phyloP scores from a whole-genome alignment of 1,140 invertebrate genomes.

The Eumaeus atala region DNA sequence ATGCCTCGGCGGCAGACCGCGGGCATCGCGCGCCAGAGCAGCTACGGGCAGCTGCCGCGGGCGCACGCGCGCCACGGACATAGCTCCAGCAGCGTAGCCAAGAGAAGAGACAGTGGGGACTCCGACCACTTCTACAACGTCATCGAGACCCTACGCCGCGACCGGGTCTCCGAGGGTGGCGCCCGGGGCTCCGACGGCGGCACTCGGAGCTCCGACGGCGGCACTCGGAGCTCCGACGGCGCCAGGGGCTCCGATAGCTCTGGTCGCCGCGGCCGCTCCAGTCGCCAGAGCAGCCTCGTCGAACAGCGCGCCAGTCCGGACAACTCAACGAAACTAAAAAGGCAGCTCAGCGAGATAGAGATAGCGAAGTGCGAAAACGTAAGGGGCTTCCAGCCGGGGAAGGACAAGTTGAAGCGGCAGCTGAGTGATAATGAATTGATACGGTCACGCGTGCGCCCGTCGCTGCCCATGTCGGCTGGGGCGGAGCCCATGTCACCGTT shows the following conservation, averaged over 20 bases:
- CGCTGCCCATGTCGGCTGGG: slow-evolving; percentile 59
- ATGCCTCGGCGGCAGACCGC: slow-evolving; percentile 56
- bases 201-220: slow-evolving; percentile 50
- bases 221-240: slow-evolving; percentile 40
- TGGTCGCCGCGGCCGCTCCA: slow-evolving; percentile 23
- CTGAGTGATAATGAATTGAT: slow-evolving; percentile 54
- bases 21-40: slow-evolving; percentile 47
- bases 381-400: slow-evolving; percentile 52
- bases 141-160: slow-evolving; percentile 45
- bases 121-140: slow-evolving; percentile 55
- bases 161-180: slow-evolving; percentile 47
- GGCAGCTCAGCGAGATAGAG: slow-evolving; percentile 48
- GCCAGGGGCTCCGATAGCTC: no score
- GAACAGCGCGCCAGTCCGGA: slow-evolving; percentile 31
- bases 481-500: slow-evolving; percentile 37
- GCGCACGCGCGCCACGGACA: slow-evolving; percentile 49
- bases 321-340: slow-evolving; percentile 31
- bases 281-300: slow-evolving; percentile 47
- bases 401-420: slow-evolving; percentile 53
- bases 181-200: slow-evolving; percentile 39
- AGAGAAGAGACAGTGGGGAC: slow-evolving; percentile 39
- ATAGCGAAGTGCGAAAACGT: slow-evolving; percentile 30
- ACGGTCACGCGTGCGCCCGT: slow-evolving; percentile 40
- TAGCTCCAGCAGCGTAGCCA: slow-evolving; percentile 46
- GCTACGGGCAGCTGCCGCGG: slow-evolving; percentile 51